Evolutionary conservation across 2,888 invertebrate genomes (phyloP).

Genomic region (Diplolepis rosae): DNA sequence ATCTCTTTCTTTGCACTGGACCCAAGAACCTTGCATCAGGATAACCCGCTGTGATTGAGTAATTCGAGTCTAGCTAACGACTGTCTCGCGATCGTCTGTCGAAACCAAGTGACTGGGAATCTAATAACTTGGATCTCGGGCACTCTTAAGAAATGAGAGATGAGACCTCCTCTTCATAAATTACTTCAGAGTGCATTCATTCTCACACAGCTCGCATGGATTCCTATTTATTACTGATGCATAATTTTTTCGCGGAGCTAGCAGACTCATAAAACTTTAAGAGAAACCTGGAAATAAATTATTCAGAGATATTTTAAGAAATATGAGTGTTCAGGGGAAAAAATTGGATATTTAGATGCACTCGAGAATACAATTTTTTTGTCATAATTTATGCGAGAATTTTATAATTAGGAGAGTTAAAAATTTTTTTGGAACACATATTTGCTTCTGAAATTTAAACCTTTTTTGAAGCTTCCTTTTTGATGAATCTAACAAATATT

Average conservation of each 20-base stretch:
- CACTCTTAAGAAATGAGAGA: constrained; percentile 37
- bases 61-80: constrained; percentile 41
- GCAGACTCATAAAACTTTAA: not conserved
- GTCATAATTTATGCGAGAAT: no score
- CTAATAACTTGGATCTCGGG: constrained; percentile 41
- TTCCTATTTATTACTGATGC: constrained; percentile 7
- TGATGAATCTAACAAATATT: no score
- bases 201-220: not conserved
- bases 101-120: constrained; percentile 41
- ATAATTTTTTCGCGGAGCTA: constrained; percentile 1
- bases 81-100: constrained; percentile 43
- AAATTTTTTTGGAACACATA: no score
- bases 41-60: constrained; percentile 42
- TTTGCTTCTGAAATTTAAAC: no score
- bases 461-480: no score
- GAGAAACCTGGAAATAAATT: not conserved
- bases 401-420: no score
- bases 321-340: no score
- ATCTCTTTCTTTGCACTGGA: not conserved
- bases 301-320: not conserved
- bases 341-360: no score
- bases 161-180: constrained; percentile 42
- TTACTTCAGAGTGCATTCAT: constrained; percentile 31
- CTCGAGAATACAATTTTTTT: no score
- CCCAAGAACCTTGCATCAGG: constrained; percentile 35